Conservation (phyloP, 1,140 invertebrate genomes). For the Aculops lycopersici region DNA sequence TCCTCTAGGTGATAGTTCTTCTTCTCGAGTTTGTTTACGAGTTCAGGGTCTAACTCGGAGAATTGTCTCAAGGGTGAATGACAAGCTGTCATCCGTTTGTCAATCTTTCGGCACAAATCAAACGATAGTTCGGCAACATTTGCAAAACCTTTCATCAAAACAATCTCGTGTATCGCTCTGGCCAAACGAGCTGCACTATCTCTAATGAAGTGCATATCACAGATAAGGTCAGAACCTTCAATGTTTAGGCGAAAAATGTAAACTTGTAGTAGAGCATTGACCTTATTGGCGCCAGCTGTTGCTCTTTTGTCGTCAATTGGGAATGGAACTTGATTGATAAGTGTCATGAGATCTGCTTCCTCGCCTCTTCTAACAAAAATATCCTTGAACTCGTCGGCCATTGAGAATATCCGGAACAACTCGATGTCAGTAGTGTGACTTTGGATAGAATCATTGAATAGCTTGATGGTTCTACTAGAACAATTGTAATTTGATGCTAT, state of each 20-base stretch:
- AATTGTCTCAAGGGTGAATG: slow-evolving; percentile 96
- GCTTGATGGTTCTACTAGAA: slow-evolving; percentile 77
- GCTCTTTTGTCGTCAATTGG: slow-evolving; percentile 97
- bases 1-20: slow-evolving; percentile 77
- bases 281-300: slow-evolving; percentile 87
- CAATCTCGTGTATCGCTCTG: slow-evolving; percentile 90
- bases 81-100: slow-evolving; percentile 75
- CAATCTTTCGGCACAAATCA: slow-evolving; percentile 91
- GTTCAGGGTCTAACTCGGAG: slow-evolving; percentile 85
- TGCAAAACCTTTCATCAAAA: slow-evolving; percentile 64
- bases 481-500: slow-evolving; percentile 96
- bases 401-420: slow-evolving; percentile 84
- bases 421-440: slow-evolving; percentile 90
- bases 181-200: slow-evolving; percentile 81
- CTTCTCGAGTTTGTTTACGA: slow-evolving; percentile 90
- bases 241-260: slow-evolving; percentile 94
- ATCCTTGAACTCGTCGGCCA: slow-evolving; percentile 74
- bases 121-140: slow-evolving; percentile 81
- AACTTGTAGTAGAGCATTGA: slow-evolving; percentile 73
- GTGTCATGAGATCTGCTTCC: slow-evolving; percentile 77
- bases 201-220: slow-evolving; percentile 96
- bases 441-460: slow-evolving; percentile 84
- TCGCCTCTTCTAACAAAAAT: slow-evolving; percentile 88
- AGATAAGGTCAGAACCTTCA: slow-evolving; percentile 90
- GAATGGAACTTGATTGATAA: slow-evolving; percentile 89